These are phyloP conservation scores for Automeris io DNA, from an alignment of 2,888 invertebrate species.

Conservation along the genomic window DNA sequence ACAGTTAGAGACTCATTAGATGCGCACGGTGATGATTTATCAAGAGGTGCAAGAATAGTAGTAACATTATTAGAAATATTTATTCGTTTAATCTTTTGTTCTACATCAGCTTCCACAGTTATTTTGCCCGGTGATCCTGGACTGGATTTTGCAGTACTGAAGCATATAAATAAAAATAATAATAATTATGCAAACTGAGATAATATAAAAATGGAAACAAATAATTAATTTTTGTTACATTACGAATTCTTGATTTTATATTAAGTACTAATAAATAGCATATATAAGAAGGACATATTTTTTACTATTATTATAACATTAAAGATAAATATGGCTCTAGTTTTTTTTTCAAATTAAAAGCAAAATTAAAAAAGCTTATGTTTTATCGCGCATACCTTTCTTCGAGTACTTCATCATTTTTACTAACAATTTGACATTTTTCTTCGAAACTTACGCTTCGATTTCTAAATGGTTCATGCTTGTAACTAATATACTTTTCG, in stretches of 20 bases:
- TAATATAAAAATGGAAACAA: too few species aligned
- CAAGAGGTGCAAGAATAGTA: conserved; percentile 59
- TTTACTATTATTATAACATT: too few species aligned
- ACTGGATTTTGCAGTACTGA: conserved; percentile 78
- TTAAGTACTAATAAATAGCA: too few species aligned
- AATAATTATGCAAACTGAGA: too few species aligned
- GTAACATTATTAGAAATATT: conserved; percentile 47
- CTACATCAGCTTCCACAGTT: conserved; percentile 32
- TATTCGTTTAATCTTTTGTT: conserved; percentile 46
- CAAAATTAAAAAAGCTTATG: not conserved
- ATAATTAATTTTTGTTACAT: too few species aligned
- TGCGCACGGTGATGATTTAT: conserved; percentile 83
- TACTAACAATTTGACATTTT: conserved; percentile 54
- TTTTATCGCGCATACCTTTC: conserved; percentile 46
- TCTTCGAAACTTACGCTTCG: conserved; percentile 85
- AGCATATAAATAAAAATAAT: conserved; percentile 28
- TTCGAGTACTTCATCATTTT: conserved; percentile 47
- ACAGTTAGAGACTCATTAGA: conserved; percentile 91
- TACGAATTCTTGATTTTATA: too few species aligned
- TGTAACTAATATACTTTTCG: conserved; percentile 85
- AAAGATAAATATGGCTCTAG: too few species aligned
- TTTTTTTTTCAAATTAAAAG: not conserved
- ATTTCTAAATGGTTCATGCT: conserved; percentile 84
- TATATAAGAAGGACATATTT: too few species aligned
- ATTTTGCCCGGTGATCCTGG: conserved; percentile 78